These are phyloP conservation scores for Morelia viridis DNA, from an alignment of 2,797 vertebrate species.

Conservation along the genomic window DNA sequence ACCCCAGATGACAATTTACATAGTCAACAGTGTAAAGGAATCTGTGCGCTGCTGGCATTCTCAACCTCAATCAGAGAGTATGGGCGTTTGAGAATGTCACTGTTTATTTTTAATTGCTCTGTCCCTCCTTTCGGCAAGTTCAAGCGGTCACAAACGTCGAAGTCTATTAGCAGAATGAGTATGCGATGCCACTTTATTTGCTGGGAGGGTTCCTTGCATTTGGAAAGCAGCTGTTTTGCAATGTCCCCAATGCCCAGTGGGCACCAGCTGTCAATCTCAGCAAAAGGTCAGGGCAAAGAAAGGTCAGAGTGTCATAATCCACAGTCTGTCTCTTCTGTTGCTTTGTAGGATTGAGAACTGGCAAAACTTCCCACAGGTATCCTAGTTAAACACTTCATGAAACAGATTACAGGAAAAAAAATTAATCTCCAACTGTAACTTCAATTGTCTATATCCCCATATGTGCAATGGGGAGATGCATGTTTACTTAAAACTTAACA, in stretches of 20 bases:
- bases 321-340: conserved; percentile 50
- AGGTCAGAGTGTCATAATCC: conserved; percentile 65
- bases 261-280: conserved; percentile 67
- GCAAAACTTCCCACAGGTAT: conserved; percentile 58
- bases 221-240: conserved; percentile 60
- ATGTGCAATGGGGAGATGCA: not conserved
- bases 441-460: conserved; percentile 28
- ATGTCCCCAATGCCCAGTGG: conserved; percentile 65
- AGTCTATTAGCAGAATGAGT: conserved; percentile 70
- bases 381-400: conserved; percentile 13
- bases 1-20: conserved; percentile 73
- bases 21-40: conserved; percentile 67
- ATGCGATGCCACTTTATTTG: conserved; percentile 66
- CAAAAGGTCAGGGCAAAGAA: conserved; percentile 58
- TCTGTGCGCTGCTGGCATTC: conserved; percentile 64
- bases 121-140: conserved; percentile 71
- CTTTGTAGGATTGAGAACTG: conserved; percentile 56
- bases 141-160: conserved; percentile 74
- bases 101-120: conserved; percentile 77
- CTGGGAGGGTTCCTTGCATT: conserved; percentile 63
- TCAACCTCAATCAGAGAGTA: conserved; percentile 68
- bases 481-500: not conserved
- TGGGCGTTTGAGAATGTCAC: conserved; percentile 66
- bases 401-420: conserved; percentile 41
- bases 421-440: conserved; percentile 42